Conservation (phyloP, 2,113 vertebrate species). For the Petrocephalus zakoni region DNA sequence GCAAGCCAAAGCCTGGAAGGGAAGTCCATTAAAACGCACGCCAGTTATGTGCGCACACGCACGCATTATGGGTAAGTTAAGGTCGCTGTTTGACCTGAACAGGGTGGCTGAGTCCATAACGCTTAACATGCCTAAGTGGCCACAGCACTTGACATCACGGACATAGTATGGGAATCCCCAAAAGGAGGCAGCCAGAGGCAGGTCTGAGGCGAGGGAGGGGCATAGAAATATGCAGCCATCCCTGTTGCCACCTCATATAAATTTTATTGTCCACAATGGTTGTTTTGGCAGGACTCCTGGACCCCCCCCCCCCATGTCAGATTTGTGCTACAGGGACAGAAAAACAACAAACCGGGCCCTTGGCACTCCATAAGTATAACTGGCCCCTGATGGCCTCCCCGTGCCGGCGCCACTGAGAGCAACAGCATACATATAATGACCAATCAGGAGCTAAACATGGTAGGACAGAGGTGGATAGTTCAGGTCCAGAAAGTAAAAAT, state of each 20-base stretch:
- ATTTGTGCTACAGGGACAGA: background rate
- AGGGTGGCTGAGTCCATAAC: background rate
- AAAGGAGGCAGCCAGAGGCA: background rate
- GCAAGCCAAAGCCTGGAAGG: background rate
- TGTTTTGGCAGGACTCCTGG: background rate
- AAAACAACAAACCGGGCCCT: background rate
- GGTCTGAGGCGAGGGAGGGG: background rate
- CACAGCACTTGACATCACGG: background rate
- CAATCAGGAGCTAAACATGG: background rate
- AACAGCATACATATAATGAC: background rate
- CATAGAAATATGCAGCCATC: background rate
- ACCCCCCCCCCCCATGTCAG: background rate
- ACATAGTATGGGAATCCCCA: background rate
- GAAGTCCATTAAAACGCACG: background rate
- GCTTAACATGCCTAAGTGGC: background rate
- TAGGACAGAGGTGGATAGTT: background rate
- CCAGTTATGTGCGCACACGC: background rate
- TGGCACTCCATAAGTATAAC: background rate
- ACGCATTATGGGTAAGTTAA: background rate
- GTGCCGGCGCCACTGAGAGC: background rate
- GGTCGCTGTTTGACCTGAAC: background rate
- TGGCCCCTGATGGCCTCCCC: background rate
- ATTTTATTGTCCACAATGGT: background rate
- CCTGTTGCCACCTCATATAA: background rate
- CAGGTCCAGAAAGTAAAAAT: background rate